Percentiles rank a stretch among this genome's conserved stretches.
phyloP scores from a whole-genome alignment of 2,888 invertebrate genomes.

The Philereme transversata region DNA sequence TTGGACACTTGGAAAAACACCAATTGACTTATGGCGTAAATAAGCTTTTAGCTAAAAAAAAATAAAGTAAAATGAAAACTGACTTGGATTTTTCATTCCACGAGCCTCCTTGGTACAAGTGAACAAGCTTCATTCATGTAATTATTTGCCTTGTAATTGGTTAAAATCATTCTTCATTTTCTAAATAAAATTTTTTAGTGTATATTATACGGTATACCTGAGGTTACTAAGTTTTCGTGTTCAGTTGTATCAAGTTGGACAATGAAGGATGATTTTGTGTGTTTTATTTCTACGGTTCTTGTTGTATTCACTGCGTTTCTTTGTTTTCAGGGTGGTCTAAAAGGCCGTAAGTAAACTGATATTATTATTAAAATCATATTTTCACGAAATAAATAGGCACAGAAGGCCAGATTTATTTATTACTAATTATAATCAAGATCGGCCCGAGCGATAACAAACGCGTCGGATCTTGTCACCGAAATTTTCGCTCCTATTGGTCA shows the following conservation, averaged over 20 bases:
- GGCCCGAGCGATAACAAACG: too few species aligned
- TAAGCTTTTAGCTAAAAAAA: constrained; percentile 39
- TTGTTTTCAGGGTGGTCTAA: constrained; percentile 57
- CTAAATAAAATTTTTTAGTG: constrained; percentile 20
- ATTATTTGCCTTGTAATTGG: constrained; percentile 34
- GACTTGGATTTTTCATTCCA: constrained; percentile 31
- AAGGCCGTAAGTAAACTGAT: constrained; percentile 47
- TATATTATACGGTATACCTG: too few species aligned
- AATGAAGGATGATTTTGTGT: constrained; percentile 65
- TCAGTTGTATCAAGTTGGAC: constrained; percentile 69
- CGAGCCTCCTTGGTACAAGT: constrained; percentile 51
- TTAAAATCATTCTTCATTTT: constrained; percentile 69
- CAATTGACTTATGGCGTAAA: background rate
- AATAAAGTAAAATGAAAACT: constrained; percentile 49
- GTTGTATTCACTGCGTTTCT: constrained; percentile 8
- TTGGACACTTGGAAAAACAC: constrained; percentile 1
- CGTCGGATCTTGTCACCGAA: too few species aligned
- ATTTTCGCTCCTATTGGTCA: too few species aligned
- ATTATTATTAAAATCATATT: background rate
- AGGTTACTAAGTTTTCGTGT: constrained; percentile 48
- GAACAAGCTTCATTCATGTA: constrained; percentile 69
- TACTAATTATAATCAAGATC: too few species aligned
- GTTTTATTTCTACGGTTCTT: background rate
- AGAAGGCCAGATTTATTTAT: background rate
- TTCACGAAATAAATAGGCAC: too few species aligned